Percentiles rank a stretch among this genome's conserved stretches.
Evolutionary conservation across 2,797 vertebrate genomes (phyloP).

Genomic region (Coregonus sp.): DNA sequence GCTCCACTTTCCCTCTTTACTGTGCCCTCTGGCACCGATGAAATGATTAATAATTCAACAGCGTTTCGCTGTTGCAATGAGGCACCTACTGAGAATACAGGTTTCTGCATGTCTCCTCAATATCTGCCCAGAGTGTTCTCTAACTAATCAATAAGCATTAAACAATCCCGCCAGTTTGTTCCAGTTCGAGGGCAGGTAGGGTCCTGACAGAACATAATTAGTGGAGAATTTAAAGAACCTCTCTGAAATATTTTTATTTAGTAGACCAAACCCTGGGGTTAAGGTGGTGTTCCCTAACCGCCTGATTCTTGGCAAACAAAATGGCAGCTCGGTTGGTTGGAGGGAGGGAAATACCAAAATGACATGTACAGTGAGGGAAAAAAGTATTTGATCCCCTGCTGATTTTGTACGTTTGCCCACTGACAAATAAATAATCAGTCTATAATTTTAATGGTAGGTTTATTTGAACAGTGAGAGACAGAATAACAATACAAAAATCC

Average conservation of each 20-base stretch:
- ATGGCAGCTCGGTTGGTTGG: not conserved
- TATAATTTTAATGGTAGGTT: too few species aligned
- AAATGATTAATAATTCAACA: slow-evolving; percentile 39
- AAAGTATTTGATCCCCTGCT: too few species aligned
- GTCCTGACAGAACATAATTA: not conserved
- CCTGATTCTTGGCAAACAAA: not conserved
- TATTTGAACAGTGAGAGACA: too few species aligned
- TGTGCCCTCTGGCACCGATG: slow-evolving; percentile 19
- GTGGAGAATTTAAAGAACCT: not conserved
- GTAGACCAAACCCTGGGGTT: not conserved
- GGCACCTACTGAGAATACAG: not conserved
- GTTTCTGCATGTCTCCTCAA: not conserved
- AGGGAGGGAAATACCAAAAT: too few species aligned
- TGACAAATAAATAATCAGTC: too few species aligned
- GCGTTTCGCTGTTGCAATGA: not conserved
- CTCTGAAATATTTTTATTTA: not conserved
- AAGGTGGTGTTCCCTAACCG: not conserved
- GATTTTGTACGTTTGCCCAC: too few species aligned
- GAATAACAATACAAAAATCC: too few species aligned
- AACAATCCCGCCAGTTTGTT: not conserved
- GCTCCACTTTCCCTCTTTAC: not conserved
- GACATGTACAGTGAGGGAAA: too few species aligned
- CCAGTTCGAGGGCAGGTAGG: not conserved
- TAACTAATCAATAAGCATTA: not conserved
- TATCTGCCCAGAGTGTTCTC: not conserved